Conservation (phyloP, 2,113 vertebrate species). For the Ailuropoda melanoleuca region DNA sequence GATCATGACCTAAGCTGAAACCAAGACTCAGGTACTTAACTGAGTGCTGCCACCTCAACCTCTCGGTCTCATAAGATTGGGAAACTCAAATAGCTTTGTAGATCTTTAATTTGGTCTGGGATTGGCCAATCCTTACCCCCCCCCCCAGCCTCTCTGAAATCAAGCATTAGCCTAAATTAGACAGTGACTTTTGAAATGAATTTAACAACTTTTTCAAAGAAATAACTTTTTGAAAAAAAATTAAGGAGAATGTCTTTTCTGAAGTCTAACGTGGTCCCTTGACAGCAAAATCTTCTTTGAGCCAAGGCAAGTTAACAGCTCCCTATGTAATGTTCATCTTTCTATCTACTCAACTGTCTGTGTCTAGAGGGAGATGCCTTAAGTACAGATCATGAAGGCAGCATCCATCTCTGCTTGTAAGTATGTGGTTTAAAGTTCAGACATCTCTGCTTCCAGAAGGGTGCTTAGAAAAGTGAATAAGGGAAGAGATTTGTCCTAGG, state of each 20-base stretch:
- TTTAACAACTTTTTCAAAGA: neutral
- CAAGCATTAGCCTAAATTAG: neutral
- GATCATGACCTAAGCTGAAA: neutral
- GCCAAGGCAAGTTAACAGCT: neutral
- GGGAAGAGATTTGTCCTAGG: neutral
- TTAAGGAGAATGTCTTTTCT: neutral
- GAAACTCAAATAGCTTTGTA: neutral
- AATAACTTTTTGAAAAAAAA: neutral
- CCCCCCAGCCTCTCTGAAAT: neutral
- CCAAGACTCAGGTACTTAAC: neutral
- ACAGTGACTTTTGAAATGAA: constrained; percentile 8
- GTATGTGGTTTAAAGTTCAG: neutral
- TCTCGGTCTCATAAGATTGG: neutral
- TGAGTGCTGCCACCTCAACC: neutral
- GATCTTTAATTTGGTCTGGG: neutral
- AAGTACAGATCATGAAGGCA: neutral
- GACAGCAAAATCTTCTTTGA: neutral
- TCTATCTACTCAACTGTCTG: neutral
- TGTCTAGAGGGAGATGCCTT: neutral
- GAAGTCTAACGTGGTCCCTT: neutral
- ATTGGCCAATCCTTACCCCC: neutral
- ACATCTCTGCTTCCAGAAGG: neutral
- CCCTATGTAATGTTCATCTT: neutral
- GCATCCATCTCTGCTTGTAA: neutral
- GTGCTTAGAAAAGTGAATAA: neutral